These are phyloP conservation scores for Thymallus thymallus DNA, from an alignment of 2,113 vertebrate species.

Conservation along the genomic window DNA sequence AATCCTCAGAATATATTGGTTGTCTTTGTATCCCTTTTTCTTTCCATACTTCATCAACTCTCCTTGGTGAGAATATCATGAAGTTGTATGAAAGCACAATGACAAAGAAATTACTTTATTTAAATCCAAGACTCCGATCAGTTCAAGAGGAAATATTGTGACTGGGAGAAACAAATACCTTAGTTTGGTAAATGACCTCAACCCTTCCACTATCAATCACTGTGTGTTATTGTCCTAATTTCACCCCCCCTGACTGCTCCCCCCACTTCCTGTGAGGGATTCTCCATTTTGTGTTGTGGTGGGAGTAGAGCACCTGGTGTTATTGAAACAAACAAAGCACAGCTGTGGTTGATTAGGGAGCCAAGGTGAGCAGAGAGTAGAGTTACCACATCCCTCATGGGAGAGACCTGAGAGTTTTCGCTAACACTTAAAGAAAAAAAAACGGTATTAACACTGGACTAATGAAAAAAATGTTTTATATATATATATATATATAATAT, in stretches of 20 bases:
- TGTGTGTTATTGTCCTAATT: background rate
- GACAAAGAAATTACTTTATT: background rate
- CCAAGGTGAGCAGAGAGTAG: background rate
- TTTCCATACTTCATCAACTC: background rate
- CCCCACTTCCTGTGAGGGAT: background rate
- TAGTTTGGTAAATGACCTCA: background rate
- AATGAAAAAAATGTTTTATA: too few relatives aligned
- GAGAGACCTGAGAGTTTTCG: too few relatives aligned
- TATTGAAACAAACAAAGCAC: background rate
- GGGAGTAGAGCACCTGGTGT: background rate
- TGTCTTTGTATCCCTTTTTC: background rate
- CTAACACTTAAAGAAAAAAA: too few relatives aligned
- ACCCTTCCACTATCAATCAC: background rate
- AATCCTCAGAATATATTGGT: background rate
- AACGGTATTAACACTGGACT: too few relatives aligned
- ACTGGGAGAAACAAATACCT: background rate
- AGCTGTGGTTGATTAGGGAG: background rate
- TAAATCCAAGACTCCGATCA: background rate
- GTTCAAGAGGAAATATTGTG: background rate
- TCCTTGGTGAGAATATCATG: background rate
- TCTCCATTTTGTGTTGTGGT: background rate
- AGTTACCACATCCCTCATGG: too few relatives aligned
- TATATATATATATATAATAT: too few relatives aligned
- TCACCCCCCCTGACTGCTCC: background rate
- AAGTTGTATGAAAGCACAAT: background rate